phyloP scores from a whole-genome alignment of 2,113 vertebrate genomes.

The Pomatostomus ruficeps region DNA sequence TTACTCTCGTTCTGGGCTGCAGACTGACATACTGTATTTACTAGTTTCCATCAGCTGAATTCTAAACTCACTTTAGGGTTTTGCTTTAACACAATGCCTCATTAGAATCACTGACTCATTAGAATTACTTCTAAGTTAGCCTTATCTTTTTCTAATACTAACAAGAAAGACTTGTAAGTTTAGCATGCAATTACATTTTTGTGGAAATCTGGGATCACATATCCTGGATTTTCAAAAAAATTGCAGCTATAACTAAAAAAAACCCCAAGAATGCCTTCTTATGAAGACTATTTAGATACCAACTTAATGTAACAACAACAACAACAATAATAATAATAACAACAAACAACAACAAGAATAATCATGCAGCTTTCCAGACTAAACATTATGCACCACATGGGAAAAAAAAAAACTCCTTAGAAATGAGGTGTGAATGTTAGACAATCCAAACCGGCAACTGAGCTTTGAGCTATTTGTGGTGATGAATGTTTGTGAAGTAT shows the following conservation, averaged over 20 bases:
- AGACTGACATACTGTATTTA: constrained; percentile 5
- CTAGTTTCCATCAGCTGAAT: neutral
- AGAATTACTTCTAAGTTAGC: neutral
- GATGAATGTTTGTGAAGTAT: neutral
- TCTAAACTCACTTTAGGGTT: neutral
- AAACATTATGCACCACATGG: neutral
- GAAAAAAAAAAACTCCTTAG: neutral
- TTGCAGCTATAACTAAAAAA: neutral
- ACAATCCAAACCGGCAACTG: neutral
- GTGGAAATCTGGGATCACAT: neutral
- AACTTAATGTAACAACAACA: too few relatives aligned
- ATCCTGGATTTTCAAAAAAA: neutral
- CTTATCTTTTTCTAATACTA: neutral
- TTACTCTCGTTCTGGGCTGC: constrained; percentile 4
- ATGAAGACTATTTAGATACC: neutral
- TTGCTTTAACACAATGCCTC: neutral
- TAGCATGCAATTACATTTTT: neutral
- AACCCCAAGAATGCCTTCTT: neutral
- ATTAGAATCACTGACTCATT: neutral
- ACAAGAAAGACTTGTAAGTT: neutral
- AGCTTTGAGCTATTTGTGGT: neutral
- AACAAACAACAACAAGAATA: neutral
- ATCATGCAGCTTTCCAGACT: neutral
- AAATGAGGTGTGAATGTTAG: neutral
- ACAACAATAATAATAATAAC: neutral